Evolutionary conservation across 2,888 invertebrate genomes (phyloP), one percentile per base, ranked within the genome.

Genomic region (Ypsolopha sequella): DNA sequence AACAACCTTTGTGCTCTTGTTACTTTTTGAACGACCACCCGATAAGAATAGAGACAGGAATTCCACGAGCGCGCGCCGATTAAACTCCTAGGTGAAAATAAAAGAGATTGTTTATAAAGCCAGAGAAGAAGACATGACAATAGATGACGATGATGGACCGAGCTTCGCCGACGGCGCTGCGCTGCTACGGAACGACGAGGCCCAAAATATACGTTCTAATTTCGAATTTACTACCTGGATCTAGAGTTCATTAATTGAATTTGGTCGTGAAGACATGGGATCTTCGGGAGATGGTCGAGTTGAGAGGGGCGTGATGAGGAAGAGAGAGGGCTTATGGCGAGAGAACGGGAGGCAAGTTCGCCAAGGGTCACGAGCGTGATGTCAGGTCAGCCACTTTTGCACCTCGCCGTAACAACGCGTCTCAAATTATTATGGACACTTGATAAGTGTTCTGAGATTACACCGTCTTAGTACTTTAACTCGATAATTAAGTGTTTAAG

Each of bases 371-470:
- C 80, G 78, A 70, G 80, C 88, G 88, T 88, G 88, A 87, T 87
- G 86, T 84, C 81, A 87, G 88, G 86, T 86, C 85, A 87, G 84
- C 84, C 87, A 85, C 86, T 86, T 86, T 88, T 88, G 87, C 82
- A 87, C 87, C 87, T 88, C 87, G 78, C 80, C 76, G 79, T 84
- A 86, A 87, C 87, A 85, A 86, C 84, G 85, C 82, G 85, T 84
- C 82, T 87, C 85, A 87, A 87, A 87, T 87, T 87, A 84, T 87
- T 87, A 86, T 85, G 81, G 86, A 85, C 81, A 84, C 80, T 80
- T 84, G 86, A 85, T 85, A 85, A 85, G 85, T 85, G 82, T 80
- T 76, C 75, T 73, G 72, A 80, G 84, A 85, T 84, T 81, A 80
- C 77, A 72, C 67, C 71, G 76, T 76, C 78, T 80, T 76, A 79